Base-by-base conservation (phyloP, 1,140 invertebrate species). In the Drosophila gunungcola region DNA sequence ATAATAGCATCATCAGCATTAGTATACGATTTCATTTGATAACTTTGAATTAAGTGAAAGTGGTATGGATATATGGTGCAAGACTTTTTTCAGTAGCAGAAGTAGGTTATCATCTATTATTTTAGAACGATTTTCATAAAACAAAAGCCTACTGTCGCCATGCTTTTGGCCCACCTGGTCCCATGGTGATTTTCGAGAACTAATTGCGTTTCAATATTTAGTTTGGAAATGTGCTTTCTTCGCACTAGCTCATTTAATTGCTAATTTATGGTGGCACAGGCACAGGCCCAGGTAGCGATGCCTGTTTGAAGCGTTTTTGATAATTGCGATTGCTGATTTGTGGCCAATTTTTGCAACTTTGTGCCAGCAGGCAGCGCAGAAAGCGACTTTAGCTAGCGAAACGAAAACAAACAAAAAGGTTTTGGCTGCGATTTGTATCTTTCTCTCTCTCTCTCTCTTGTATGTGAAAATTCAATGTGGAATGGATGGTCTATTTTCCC, bases 141-240 rank as follows among this genome's bases (percentile, higher is more conserved):
- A 32, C 29, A 32, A 4, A 32, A 32, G 0, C 6, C 29, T 7
- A 32, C 67, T 70, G 65, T 70, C 67, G n/a, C 51, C 51, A 32
- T 25, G 21, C 39, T 36, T 67, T 21, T 42, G 25, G 21, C 29
- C 42, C 43, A 63, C 60, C 60, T 54, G 60, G 29, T 32, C 38
- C 21, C 32, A 68, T 43, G 61, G 72, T 48, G 54, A 74, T 72
- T 70, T 75, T 56, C 29, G 21, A 57, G 68, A 61, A 68, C 83
- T 88, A 89, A 84, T 89, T 89, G 84, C 84, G 84, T 89, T 84
- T 89, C 80, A 89, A 89, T 89, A 89, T 89, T 88, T 89, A 64
- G 83, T 83, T 86, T 64, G 67, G 39, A 84, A 89, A 89, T 63
- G 62, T 77, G 52, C 80, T 78, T 72, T 64, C 34, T 78, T 76